A percentile compares a stretch with the other conserved stretches of the same genome.
These are phyloP conservation scores for Macrosteles quadrilineatus DNA, from an alignment of 1,140 invertebrate genomes.

Conservation along the genomic window DNA sequence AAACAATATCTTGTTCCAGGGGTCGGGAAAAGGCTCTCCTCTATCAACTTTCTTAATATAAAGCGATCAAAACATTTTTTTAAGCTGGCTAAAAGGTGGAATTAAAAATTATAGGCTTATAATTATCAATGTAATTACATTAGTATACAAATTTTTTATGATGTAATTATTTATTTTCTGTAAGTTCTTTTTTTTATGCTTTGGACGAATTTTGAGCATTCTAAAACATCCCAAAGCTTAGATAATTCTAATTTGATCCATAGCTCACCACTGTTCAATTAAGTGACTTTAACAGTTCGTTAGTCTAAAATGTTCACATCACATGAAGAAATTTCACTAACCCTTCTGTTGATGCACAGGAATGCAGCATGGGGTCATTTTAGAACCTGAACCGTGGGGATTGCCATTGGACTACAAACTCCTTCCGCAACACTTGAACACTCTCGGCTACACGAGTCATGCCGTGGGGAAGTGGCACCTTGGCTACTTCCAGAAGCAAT, in stretches of 20 bases:
- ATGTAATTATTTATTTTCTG: no score
- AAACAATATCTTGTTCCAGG: no score
- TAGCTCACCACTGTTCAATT: neutral
- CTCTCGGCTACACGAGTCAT: slow-evolving; percentile 77
- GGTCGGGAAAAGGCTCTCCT: no score
- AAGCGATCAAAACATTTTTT: no score
- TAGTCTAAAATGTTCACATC: neutral
- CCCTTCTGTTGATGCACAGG: slow-evolving; percentile 52
- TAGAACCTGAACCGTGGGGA: slow-evolving; percentile 69
- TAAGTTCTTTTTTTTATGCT: neutral
- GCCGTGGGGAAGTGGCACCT: slow-evolving; percentile 90
- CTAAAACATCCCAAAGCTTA: neutral
- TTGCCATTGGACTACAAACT: slow-evolving; percentile 68
- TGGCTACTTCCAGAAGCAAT: slow-evolving; percentile 67
- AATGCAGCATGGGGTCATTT: slow-evolving; percentile 74
- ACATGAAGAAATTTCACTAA: neutral
- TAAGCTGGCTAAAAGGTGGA: no score
- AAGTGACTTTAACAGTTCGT: neutral
- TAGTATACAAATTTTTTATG: no score
- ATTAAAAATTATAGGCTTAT: no score
- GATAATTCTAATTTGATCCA: neutral
- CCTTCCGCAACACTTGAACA: slow-evolving; percentile 72
- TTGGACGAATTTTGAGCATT: neutral
- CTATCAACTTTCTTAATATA: no score
- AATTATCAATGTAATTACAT: no score